A percentile compares a stretch with the other conserved stretches of the same genome.
These are phyloP conservation scores for Prenolepis imparis DNA, from an alignment of 2,888 invertebrate genomes.

Conservation along the genomic window DNA sequence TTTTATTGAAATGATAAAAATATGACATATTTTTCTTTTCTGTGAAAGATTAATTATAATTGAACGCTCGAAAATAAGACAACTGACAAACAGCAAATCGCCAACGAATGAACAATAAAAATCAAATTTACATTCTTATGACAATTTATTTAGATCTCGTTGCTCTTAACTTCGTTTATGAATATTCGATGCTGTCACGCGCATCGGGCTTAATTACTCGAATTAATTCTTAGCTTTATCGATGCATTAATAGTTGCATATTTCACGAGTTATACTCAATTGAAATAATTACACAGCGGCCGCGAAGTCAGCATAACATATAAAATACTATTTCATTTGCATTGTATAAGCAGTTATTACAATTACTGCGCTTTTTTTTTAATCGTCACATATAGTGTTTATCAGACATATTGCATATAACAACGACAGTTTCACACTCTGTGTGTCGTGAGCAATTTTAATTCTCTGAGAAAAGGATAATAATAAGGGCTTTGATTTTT, in stretches of 20 bases:
- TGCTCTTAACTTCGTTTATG: conserved; percentile 35
- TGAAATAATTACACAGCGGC: conserved; percentile 47
- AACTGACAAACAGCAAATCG: background rate
- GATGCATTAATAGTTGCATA: conserved; percentile 50
- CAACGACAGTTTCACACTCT: background rate
- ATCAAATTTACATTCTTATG: conserved; percentile 29
- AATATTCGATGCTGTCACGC: conserved; percentile 42
- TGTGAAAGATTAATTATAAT: too few relatives aligned
- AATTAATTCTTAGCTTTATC: conserved; percentile 56
- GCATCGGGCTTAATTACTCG: conserved; percentile 46
- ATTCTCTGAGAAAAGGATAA: conserved; percentile 13
- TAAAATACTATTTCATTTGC: conserved; percentile 41
- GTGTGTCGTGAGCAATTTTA: conserved; percentile 4
- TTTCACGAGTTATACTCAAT: conserved; percentile 44
- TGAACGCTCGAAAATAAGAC: background rate
- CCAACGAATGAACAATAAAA: conserved; percentile 16
- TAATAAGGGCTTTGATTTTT: conserved; percentile 22
- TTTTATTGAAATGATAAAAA: background rate
- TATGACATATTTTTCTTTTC: too few relatives aligned
- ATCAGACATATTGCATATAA: conserved; percentile 1
- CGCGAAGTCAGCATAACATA: conserved; percentile 13
- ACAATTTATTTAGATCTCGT: conserved; percentile 28
- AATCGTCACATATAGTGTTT: background rate
- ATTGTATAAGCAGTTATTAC: conserved; percentile 45
- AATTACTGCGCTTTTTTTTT: conserved; percentile 50